Evolutionary conservation across 2,113 vertebrate species (phyloP).

Genomic region (Lepus timidus): DNA sequence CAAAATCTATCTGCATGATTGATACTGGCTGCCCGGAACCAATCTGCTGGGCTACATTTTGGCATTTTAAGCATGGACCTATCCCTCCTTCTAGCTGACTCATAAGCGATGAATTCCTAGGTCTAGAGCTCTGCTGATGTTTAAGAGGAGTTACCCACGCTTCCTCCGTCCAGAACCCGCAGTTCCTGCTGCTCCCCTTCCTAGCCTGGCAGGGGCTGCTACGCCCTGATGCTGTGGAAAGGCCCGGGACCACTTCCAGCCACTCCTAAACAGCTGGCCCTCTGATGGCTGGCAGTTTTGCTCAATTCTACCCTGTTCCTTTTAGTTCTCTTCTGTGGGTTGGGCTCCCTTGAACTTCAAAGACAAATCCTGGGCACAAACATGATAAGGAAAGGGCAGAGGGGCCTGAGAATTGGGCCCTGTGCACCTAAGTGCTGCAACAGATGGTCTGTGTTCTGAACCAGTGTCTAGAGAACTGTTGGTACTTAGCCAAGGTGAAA

Average conservation of each 20-base stretch:
- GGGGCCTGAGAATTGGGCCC: slow-evolving; percentile 78
- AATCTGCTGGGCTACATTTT: background rate
- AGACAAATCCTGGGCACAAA: slow-evolving; percentile 70
- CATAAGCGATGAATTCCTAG: slow-evolving; percentile 67
- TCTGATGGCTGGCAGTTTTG: background rate
- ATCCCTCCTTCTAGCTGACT: slow-evolving; percentile 16
- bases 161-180: background rate
- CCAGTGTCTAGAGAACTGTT: slow-evolving; percentile 14
- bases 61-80: slow-evolving; percentile 63
- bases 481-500: slow-evolving; percentile 65
- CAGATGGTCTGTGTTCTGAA: slow-evolving; percentile 65
- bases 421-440: slow-evolving; percentile 50
- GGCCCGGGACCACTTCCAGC: background rate
- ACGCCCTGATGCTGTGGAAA: background rate
- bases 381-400: slow-evolving; percentile 69
- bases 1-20: slow-evolving; percentile 68
- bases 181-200: background rate
- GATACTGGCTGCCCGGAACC: slow-evolving; percentile 59
- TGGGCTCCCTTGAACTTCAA: slow-evolving; percentile 73
- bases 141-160: slow-evolving; percentile 17
- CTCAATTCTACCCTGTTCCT: background rate
- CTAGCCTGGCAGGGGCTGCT: background rate
- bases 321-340: background rate
- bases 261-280: background rate
- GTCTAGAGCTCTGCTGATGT: slow-evolving; percentile 17